Base-by-base conservation (phyloP, 2,888 invertebrate genomes). In the Diplazon laetatorius region DNA sequence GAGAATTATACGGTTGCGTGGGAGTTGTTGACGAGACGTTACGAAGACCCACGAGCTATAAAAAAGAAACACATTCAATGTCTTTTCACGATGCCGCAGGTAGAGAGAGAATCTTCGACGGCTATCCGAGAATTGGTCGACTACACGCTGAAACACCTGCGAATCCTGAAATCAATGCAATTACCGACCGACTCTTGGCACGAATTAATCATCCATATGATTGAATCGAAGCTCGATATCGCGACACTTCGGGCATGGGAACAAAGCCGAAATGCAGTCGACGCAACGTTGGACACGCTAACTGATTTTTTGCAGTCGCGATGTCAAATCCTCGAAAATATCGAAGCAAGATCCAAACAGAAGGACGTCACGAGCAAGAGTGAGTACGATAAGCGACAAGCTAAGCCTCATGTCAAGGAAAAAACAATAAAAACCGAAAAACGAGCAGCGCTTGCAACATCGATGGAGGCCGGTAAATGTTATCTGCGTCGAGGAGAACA, bases 211-310 rank as follows among this genome's bases (percentile, higher is more conserved):
- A 46, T 82, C 6, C 69, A 79, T 50, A 77, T 82, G 62, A 71
- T 80, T 48, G 73, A 72, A 25, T 20, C 52, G 1, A 82, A 72
- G 50, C 62, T 82, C 37, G 82, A 83, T 35, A 16, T 14, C 22
- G 50, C 50, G n/a, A 80, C 81, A 20, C 70, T 60, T 18, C 70
- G 68, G 37, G 78, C 75, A 60, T 82, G 80, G 82, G 76, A 82
- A 62, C 63, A 76, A 39, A 20, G 68, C 14, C 59, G 35, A 37
- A 30, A 18, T 5, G 52, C 55, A 14, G 57, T 59, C 0, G 42
- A 71, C 14, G 59, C 76, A 42, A 70, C 65, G 12, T 63, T 82
- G 35, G 30, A 65, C 9, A 48, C 55, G 1, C 55, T 82, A 20
- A 62, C 62, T 52, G 44, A 72, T 3, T 81, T 81, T 69, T 62